A percentile compares a stretch with the other conserved stretches of the same genome.
Conservation (phyloP, 2,797 vertebrate species). For the Bucorvus abyssinicus region DNA sequence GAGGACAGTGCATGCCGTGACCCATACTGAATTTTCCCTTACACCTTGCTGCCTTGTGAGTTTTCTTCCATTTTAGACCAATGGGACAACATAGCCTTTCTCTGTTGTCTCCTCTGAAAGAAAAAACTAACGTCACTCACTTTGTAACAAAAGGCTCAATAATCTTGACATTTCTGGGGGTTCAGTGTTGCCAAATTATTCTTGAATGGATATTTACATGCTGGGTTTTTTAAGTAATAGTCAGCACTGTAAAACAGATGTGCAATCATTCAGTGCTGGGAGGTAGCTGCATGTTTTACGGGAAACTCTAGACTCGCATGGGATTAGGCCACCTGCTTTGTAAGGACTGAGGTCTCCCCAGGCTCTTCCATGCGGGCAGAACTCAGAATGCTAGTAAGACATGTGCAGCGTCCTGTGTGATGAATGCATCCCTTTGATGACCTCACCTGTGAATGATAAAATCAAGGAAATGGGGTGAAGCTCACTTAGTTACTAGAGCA, state of each 20-base stretch:
- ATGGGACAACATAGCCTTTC: not conserved
- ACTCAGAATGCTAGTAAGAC: not conserved
- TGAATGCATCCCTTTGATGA: not conserved
- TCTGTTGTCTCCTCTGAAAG: not conserved
- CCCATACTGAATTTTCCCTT: not conserved
- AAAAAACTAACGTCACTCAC: not conserved
- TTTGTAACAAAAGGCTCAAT: not conserved
- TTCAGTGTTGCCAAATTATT: not conserved
- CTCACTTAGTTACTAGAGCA: not conserved
- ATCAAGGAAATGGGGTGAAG: not conserved
- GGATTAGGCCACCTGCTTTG: conserved; percentile 37
- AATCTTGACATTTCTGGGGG: not conserved
- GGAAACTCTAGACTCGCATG: not conserved
- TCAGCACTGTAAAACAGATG: not conserved
- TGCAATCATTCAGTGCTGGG: not conserved
- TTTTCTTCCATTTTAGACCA: not conserved
- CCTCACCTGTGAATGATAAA: not conserved
- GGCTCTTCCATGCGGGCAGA: not conserved
- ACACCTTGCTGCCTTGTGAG: not conserved
- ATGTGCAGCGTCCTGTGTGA: not conserved
- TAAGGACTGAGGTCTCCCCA: not conserved
- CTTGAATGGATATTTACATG: not conserved
- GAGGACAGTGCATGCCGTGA: not conserved
- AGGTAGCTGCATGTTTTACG: not conserved
- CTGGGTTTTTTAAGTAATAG: not conserved